A percentile compares a stretch with the other conserved stretches of the same genome.
These are phyloP conservation scores for Guaruba guarouba DNA, from an alignment of 2,113 vertebrate genomes.

Conservation along the genomic window DNA sequence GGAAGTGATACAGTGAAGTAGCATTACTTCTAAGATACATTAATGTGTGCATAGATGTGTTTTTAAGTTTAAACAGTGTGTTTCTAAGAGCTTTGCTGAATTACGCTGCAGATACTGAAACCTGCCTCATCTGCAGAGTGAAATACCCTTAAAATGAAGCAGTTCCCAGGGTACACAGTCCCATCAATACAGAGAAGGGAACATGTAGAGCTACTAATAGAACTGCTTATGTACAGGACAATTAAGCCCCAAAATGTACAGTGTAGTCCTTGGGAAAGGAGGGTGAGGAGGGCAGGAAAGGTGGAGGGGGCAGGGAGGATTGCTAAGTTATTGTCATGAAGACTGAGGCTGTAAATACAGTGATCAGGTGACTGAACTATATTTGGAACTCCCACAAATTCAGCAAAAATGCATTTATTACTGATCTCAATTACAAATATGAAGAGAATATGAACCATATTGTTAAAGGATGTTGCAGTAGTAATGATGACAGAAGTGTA, in stretches of 20 bases:
- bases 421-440: neutral
- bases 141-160: neutral
- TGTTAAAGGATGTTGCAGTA: neutral
- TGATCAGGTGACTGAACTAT: neutral
- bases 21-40: neutral
- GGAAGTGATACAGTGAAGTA: neutral
- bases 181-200: neutral
- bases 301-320: neutral
- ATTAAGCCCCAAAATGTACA: neutral
- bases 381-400: neutral
- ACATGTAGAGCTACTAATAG: neutral
- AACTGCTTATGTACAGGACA: neutral
- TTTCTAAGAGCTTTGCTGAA: neutral
- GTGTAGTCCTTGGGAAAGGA: neutral
- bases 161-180: neutral
- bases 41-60: neutral
- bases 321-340: neutral
- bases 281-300: neutral
- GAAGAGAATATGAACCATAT: neutral
- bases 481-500: neutral
- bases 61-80: neutral
- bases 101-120: neutral
- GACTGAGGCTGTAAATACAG: neutral
- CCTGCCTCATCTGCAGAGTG: neutral
- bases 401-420: neutral